Evolutionary conservation across 2,113 vertebrate species (phyloP).

Genomic region (Sakesphorus luctuosus): DNA sequence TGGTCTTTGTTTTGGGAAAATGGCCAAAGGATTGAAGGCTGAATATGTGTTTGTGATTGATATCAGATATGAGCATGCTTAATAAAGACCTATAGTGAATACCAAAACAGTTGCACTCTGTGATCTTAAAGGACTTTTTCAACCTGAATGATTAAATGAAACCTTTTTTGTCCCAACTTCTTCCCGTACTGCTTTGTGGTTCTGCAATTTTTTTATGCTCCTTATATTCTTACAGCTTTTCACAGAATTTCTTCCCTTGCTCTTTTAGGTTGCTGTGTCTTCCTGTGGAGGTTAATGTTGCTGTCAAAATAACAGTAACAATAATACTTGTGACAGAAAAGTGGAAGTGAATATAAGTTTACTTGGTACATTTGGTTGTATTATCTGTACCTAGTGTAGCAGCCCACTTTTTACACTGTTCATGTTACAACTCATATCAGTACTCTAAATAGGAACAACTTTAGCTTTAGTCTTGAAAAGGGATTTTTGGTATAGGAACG

Average conservation of each 20-base stretch:
- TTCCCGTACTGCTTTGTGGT: neutral
- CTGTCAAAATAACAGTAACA: neutral
- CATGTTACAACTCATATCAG: neutral
- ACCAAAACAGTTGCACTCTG: neutral
- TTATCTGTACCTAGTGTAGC: neutral
- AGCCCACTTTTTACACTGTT: neutral
- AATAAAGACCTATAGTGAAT: neutral
- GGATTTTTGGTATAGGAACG: neutral
- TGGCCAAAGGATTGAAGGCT: neutral
- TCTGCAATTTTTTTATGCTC: neutral
- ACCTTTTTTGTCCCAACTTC: neutral
- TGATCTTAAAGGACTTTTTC: neutral
- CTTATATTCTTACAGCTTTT: neutral
- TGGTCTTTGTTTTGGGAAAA: neutral
- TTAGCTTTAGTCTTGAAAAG: neutral
- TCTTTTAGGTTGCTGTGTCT: neutral
- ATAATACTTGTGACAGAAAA: neutral
- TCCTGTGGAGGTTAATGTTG: neutral
- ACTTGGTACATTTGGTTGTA: neutral
- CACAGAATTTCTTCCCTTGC: neutral
- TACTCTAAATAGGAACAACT: neutral
- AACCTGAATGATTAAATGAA: neutral
- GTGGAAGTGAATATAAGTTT: neutral
- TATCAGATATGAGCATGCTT: neutral
- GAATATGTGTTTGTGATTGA: neutral